Conservation (phyloP, 2,888 invertebrate genomes). For the Esperia sulphurella region DNA sequence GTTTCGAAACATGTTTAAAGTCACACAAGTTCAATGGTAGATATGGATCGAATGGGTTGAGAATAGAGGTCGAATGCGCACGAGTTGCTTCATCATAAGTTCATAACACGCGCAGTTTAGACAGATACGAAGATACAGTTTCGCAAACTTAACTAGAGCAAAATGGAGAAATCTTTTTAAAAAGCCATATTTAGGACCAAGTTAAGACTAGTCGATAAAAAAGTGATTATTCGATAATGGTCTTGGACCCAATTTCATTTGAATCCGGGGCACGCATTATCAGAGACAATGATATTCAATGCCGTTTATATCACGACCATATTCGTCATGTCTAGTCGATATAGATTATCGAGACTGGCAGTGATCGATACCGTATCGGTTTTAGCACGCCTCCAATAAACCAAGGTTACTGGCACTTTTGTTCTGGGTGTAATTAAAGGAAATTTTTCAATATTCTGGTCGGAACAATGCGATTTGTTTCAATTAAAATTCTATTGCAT, state of each 20-base stretch:
- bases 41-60: slow-evolving; percentile 19
- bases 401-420: slow-evolving; percentile 38
- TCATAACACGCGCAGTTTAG: not conserved
- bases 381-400: slow-evolving; percentile 36
- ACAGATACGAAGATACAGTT: not conserved
- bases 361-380: slow-evolving; percentile 48
- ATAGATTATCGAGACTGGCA: slow-evolving; percentile 46
- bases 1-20: slow-evolving; percentile 34
- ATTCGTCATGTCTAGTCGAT: slow-evolving; percentile 50
- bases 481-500: not conserved
- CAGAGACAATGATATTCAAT: slow-evolving; percentile 63
- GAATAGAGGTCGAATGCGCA: slow-evolving; percentile 20
- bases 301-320: slow-evolving; percentile 60
- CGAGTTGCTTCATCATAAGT: not conserved
- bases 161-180: not conserved
- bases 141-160: not conserved
- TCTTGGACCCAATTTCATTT: slow-evolving; percentile 62
- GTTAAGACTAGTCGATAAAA: slow-evolving; percentile 22
- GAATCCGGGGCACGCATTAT: slow-evolving; percentile 59
- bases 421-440: slow-evolving; percentile 21
- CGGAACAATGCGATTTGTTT: slow-evolving; percentile 5
- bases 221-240: slow-evolving; percentile 22
- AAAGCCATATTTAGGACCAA: not conserved
- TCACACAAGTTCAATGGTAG: slow-evolving; percentile 63
- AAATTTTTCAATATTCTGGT: slow-evolving; percentile 5